Evolutionary conservation across 2,888 invertebrate species (phyloP).

Genomic region (Selenia dentaria): DNA sequence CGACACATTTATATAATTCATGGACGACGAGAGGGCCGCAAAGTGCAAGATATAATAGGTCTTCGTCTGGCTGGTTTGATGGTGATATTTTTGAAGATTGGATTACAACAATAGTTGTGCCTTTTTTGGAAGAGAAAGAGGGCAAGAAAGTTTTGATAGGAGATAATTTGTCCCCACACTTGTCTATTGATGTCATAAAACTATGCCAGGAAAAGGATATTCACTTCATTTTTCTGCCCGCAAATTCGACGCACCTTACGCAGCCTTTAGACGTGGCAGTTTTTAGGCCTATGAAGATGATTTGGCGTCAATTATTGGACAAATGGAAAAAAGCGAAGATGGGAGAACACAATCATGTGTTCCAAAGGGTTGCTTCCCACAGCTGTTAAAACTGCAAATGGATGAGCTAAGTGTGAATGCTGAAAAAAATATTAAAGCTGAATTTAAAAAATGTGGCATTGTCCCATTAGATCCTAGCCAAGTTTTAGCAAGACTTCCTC

Average conservation of each 20-base stretch:
- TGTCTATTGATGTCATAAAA: conserved; percentile 15
- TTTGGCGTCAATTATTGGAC: conserved; percentile 17
- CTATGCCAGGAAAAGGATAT: conserved; percentile 15
- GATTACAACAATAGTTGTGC: conserved; percentile 30
- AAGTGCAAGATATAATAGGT: conserved; percentile 35
- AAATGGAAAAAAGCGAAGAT: conserved; percentile 25
- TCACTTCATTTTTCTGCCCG: conserved; percentile 14
- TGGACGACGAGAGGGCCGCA: conserved; percentile 56
- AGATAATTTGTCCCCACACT: conserved; percentile 25
- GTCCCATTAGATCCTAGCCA: conserved; percentile 12
- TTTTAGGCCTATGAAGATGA: conserved; percentile 33
- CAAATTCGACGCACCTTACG: conserved; percentile 24
- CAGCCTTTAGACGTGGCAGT: conserved; percentile 50
- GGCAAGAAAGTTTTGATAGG: conserved; percentile 22
- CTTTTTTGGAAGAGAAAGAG: conserved; percentile 26
- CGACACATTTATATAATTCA: conserved; percentile 46
- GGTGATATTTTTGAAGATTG: conserved; percentile 36
- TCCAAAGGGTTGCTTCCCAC: conserved; percentile 20
- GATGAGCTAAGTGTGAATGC: conserved; percentile 14
- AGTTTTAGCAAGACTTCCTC: conserved; percentile 7
- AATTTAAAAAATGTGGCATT: conserved; percentile 24
- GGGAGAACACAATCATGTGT: conserved; percentile 15
- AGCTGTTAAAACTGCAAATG: conserved; percentile 12
- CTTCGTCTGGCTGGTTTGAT: conserved; percentile 53
- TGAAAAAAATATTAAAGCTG: conserved; percentile 20